Conservation (phyloP, 2,113 vertebrate genomes). For the Passer domesticus region DNA sequence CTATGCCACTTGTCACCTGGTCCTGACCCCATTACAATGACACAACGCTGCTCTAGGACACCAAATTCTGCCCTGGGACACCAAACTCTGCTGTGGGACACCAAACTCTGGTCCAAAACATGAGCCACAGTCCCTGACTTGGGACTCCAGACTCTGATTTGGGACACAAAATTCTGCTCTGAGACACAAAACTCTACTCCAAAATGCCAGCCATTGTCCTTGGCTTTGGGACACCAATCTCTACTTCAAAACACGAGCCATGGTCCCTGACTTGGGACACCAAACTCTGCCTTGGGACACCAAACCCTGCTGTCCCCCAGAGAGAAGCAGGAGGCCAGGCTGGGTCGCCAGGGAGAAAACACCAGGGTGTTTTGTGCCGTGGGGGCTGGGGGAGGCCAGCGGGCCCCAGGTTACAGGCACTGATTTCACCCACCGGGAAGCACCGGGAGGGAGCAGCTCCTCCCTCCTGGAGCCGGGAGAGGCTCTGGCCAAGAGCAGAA, state of each 20-base stretch:
- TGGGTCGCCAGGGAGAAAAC: neutral
- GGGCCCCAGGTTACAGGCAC: fast-evolving
- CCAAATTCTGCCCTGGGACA: too few relatives aligned
- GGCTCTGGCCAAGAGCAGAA: neutral
- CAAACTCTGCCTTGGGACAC: neutral
- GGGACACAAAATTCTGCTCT: neutral
- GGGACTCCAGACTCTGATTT: too few relatives aligned
- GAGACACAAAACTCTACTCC: too few relatives aligned
- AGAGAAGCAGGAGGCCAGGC: neutral
- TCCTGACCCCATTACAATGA: too few relatives aligned
- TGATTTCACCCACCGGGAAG: neutral
- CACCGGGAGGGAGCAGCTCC: neutral
- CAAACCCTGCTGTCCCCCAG: neutral
- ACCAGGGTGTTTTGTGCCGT: fast-evolving
- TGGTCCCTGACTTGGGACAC: too few relatives aligned
- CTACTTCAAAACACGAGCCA: neutral
- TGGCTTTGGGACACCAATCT: too few relatives aligned
- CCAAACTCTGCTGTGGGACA: neutral
- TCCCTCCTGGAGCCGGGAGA: neutral
- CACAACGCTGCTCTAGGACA: too few relatives aligned
- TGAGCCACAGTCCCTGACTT: too few relatives aligned
- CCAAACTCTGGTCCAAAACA: too few relatives aligned
- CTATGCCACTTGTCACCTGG: too few relatives aligned
- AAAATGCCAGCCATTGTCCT: too few relatives aligned
- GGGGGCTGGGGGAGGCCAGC: neutral